Percentiles rank a stretch among this genome's conserved stretches.
These are phyloP conservation scores for Oreochromis spilurus DNA, from an alignment of 2,113 vertebrate genomes.

Conservation along the genomic window DNA sequence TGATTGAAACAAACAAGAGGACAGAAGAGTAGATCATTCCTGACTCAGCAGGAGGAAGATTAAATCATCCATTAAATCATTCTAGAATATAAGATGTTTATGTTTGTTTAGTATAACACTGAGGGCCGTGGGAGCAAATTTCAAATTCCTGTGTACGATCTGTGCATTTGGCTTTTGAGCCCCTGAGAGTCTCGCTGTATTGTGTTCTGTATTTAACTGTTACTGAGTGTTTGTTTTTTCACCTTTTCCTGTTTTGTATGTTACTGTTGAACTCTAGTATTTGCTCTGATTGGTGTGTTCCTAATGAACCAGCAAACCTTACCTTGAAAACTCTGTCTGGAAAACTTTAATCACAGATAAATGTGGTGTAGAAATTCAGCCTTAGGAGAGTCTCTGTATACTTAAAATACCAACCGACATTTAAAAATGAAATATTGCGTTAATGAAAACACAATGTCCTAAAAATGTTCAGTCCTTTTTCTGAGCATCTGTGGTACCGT, in stretches of 20 bases:
- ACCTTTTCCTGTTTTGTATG: not conserved
- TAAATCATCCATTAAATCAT: not conserved
- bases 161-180: not conserved
- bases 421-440: not conserved
- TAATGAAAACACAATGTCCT: not conserved
- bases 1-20: not conserved
- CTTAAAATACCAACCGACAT: rapidly evolving
- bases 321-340: not conserved
- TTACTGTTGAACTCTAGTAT: not conserved
- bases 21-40: not conserved
- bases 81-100: not conserved
- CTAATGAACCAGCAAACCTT: not conserved
- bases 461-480: not conserved
- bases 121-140: not conserved
- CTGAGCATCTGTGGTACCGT: not conserved
- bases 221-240: rapidly evolving
- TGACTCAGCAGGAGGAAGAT: not conserved
- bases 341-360: not conserved
- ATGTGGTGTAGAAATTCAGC: not conserved
- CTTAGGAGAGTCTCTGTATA: not conserved
- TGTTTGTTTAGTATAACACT: not conserved
- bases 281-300: not conserved
- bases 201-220: not conserved
- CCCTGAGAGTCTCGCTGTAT: not conserved
- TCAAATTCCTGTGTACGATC: not conserved